phyloP scores from a whole-genome alignment of 2,797 vertebrate genomes.

The Melanotaenia parkinsoni region DNA sequence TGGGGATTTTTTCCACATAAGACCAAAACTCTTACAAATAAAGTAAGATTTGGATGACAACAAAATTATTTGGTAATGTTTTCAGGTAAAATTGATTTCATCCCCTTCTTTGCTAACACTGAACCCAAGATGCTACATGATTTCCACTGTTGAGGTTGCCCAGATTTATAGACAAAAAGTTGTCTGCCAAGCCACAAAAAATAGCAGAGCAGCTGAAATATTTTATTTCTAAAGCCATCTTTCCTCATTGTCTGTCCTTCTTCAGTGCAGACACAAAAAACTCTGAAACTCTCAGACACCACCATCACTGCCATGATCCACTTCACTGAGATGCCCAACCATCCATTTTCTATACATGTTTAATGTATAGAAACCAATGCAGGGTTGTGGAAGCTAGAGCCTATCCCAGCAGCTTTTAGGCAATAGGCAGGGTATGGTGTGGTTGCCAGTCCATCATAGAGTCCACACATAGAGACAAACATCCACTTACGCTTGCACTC shows the following conservation, averaged over 20 bases:
- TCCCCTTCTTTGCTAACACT: not conserved
- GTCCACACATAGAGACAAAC: too few species aligned
- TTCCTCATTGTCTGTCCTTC: slow-evolving; percentile 44
- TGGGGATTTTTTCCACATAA: slow-evolving; percentile 5
- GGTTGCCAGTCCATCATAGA: too few species aligned
- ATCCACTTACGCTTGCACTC: too few species aligned
- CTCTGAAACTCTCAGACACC: slow-evolving; percentile 43
- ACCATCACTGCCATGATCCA: slow-evolving; percentile 43
- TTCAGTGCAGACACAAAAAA: slow-evolving; percentile 38
- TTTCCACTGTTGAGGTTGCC: slow-evolving; percentile 17
- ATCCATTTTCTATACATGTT: too few species aligned
- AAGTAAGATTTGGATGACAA: not conserved
- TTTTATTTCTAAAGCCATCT: slow-evolving; percentile 52
- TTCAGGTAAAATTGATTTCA: not conserved
- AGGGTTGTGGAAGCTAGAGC: too few species aligned
- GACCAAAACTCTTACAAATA: not conserved
- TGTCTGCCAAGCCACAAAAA: slow-evolving; percentile 33
- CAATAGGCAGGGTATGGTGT: too few species aligned
- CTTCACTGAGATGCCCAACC: too few species aligned
- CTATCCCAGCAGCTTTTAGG: too few species aligned
- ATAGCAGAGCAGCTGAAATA: slow-evolving; percentile 54
- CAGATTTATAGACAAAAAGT: slow-evolving; percentile 29
- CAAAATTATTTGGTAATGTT: not conserved
- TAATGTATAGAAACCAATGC: too few species aligned
- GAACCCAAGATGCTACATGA: not conserved